phyloP scores from a whole-genome alignment of 1,140 invertebrate genomes.

The Tetramorium parvispinum region DNA sequence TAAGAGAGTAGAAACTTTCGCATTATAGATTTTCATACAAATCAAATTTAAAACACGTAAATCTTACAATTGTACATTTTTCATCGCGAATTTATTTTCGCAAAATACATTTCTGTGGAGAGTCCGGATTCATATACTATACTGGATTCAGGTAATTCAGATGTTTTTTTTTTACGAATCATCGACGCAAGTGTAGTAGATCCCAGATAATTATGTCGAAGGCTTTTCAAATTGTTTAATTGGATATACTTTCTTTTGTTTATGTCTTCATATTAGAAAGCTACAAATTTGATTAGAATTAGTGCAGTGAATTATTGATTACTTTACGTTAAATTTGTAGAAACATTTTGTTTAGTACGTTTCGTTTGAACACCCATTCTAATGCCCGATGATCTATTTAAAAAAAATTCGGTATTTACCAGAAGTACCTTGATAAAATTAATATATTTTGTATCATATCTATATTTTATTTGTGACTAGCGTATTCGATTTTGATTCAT shows the following conservation, averaged over 20 bases:
- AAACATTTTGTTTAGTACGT: neutral
- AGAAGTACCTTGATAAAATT: constrained; percentile 6
- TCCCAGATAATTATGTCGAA: constrained; percentile 14
- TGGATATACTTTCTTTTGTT: constrained; percentile 20
- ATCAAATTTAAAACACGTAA: neutral
- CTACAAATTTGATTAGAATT: neutral
- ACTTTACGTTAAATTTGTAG: constrained; percentile 13
- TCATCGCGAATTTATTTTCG: constrained; percentile 45
- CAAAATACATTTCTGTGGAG: constrained; percentile 46
- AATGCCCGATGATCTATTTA: neutral
- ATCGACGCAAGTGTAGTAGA: constrained; percentile 37
- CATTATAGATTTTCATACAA: constrained; percentile 45
- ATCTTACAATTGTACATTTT: constrained; percentile 16
- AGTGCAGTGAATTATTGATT: neutral
- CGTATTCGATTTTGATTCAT: neutral
- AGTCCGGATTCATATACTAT: constrained; percentile 48
- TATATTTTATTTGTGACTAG: neutral
- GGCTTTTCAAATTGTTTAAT: constrained; percentile 16
- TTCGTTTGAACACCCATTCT: neutral
- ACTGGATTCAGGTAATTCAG: constrained; percentile 52
- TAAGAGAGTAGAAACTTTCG: constrained; percentile 14
- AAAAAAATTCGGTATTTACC: constrained; percentile 31
- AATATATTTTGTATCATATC: neutral
- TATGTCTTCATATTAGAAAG: constrained; percentile 14
- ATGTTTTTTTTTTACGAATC: constrained; percentile 54